These are phyloP conservation scores for Lepeophtheirus nordmannii DNA, from an alignment of 2,888 invertebrate species.

Conservation along the genomic window DNA sequence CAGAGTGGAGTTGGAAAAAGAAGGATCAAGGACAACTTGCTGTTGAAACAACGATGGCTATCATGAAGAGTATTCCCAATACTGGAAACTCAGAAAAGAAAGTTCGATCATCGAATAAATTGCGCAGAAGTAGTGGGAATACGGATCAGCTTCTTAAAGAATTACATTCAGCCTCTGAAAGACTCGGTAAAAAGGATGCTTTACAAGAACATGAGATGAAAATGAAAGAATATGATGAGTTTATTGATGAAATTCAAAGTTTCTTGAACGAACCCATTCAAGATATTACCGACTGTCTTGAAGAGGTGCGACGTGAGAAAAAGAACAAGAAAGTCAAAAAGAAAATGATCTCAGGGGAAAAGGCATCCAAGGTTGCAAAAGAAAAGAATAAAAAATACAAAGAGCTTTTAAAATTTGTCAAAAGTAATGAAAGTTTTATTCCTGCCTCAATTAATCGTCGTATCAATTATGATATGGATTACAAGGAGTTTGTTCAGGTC, in stretches of 20 bases:
- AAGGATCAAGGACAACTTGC: conserved; percentile 11
- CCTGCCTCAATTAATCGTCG: not conserved
- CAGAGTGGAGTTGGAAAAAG: conserved; percentile 20
- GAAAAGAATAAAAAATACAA: conserved; percentile 4
- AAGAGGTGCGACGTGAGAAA: conserved; percentile 1
- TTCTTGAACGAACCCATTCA: conserved; percentile 6
- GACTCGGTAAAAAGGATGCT: conserved; percentile 11
- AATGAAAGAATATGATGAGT: conserved; percentile 14
- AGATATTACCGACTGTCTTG: not conserved
- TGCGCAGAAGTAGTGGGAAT: not conserved
- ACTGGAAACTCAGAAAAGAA: not conserved
- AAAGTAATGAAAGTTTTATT: conserved; percentile 1
- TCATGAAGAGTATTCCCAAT: not conserved
- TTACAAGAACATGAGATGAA: conserved; percentile 12
- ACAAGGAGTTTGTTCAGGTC: not conserved
- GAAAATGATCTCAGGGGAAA: not conserved
- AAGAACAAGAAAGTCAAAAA: not conserved
- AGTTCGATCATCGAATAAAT: not conserved
- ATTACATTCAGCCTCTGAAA: not conserved
- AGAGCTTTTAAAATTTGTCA: conserved; percentile 9
- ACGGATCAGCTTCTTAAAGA: not conserved
- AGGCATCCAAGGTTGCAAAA: not conserved
- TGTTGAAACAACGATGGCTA: not conserved
- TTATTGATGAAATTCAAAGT: conserved; percentile 18
- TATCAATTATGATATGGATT: not conserved